Base-by-base conservation (phyloP, 2,113 vertebrate genomes). In the Loxodonta africana region DNA sequence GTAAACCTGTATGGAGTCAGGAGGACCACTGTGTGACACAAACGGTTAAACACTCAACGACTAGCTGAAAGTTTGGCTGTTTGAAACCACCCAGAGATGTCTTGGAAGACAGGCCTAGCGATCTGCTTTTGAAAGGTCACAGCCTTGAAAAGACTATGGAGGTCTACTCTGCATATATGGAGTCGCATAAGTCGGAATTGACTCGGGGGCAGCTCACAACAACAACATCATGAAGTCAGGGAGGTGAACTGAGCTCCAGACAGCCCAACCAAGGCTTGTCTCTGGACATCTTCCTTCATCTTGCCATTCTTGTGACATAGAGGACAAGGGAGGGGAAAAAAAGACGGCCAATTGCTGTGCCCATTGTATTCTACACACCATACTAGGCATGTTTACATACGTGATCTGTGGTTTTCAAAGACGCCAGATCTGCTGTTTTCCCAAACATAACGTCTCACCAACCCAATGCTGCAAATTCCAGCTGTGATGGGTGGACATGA, bases 401-500 rank as follows among this genome's bases (percentile, higher is more conserved):
- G 8, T 44, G 84, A 88, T 83, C 95, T 63, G 51, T 44, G n/a
- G 57, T 76, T 95, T 97, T 84, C 89, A 65, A 84, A 85, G 63
- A 76, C 25, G 65, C 67, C 83, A 1, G 48, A 25, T 76, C 14
- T 81, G 48, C 60, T 89, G 18, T 53, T 94, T 86, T 74, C 63
- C 89, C 82, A 86, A 80, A 37, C 23, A 48, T 18, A 69, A 78
- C 65, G 95, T 82, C 65, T 89, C 30, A 10, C 4, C 57, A 91
- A 89, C 53, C 81, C 53, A 63, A 0, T 23, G 41, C 80, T 80
- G 80, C 77, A 82, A 60, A 82, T 57, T 95, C 92, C 82, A 94
- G 67, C 90, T 80, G 44, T 37, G 91, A 74, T 78, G 84, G 87
- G 28, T 53, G 88, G 77, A 88, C n/a, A 65, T n/a, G 77, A 90